Percentiles rank a stretch among this genome's conserved stretches.
Evolutionary conservation across 2,888 invertebrate genomes (phyloP).

Genomic region (Pyralis farinalis): DNA sequence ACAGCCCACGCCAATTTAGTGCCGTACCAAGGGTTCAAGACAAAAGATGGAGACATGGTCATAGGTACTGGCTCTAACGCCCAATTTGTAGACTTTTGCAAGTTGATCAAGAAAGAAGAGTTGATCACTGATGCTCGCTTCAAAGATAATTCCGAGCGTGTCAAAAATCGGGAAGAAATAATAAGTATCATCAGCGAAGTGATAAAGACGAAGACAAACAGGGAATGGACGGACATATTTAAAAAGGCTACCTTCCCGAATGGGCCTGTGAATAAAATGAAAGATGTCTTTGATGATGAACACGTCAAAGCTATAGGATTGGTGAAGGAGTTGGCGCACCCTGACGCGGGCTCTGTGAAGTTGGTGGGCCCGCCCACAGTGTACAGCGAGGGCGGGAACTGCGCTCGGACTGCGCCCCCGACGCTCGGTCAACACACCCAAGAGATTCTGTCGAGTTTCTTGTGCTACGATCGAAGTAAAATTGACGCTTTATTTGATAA

Average conservation of each 20-base stretch:
- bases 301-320: slow-evolving; percentile 89
- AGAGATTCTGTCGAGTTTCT: slow-evolving; percentile 84
- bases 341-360: slow-evolving; percentile 85
- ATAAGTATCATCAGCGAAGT: slow-evolving; percentile 82
- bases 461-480: slow-evolving; percentile 82
- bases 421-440: slow-evolving; percentile 93
- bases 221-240: slow-evolving; percentile 88
- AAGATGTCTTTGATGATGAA: slow-evolving; percentile 92
- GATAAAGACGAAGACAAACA: slow-evolving; percentile 82
- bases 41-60: slow-evolving; percentile 91
- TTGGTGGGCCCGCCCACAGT: slow-evolving; percentile 93
- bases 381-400: slow-evolving; percentile 87
- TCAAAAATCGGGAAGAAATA: slow-evolving; percentile 87
- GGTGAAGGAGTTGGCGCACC: slow-evolving; percentile 87
- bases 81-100: slow-evolving; percentile 89
- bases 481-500: slow-evolving; percentile 80
- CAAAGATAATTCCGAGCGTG: slow-evolving; percentile 86
- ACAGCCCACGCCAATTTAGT: slow-evolving; percentile 97
- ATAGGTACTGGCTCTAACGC: slow-evolving; percentile 93
- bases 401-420: slow-evolving; percentile 89
- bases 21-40: slow-evolving; percentile 95
- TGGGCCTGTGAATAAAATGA: slow-evolving; percentile 93
- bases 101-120: slow-evolving; percentile 80
- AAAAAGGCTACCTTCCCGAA: slow-evolving; percentile 90
- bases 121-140: slow-evolving; percentile 84